These are phyloP conservation scores for Guaruba guarouba DNA, from an alignment of 2,113 vertebrate genomes.

Conservation along the genomic window DNA sequence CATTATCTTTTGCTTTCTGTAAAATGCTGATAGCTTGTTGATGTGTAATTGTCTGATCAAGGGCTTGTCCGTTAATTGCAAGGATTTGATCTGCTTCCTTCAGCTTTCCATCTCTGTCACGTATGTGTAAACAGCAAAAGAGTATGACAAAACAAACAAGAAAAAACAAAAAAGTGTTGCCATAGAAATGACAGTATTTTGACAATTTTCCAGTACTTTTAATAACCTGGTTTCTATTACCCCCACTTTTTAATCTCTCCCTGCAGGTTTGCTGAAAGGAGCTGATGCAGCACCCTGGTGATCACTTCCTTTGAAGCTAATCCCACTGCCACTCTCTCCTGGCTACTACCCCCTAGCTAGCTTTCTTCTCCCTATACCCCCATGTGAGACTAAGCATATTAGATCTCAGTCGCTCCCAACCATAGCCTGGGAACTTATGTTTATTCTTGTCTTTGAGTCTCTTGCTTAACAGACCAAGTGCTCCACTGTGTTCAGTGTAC, in stretches of 20 bases:
- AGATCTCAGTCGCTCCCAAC: background rate
- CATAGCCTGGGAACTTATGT: slow-evolving; percentile 1
- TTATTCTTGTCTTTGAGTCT: slow-evolving; percentile 28
- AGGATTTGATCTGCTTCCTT: slow-evolving; percentile 94
- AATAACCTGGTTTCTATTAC: slow-evolving; percentile 43
- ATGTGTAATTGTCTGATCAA: slow-evolving; percentile 93
- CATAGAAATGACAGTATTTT: slow-evolving; percentile 15
- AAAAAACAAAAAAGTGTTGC: background rate
- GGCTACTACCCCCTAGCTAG: slow-evolving; percentile 24
- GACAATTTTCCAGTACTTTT: slow-evolving; percentile 21
- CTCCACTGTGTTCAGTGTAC: background rate
- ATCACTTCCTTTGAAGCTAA: slow-evolving; percentile 51
- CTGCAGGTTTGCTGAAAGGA: slow-evolving; percentile 39
- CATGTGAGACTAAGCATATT: slow-evolving; percentile 31
- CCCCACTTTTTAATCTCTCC: background rate
- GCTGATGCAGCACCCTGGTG: background rate
- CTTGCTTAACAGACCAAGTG: slow-evolving; percentile 27
- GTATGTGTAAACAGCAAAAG: background rate
- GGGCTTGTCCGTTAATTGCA: slow-evolving; percentile 87
- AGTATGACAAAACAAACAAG: background rate
- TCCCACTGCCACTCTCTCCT: background rate
- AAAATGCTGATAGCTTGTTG: slow-evolving; percentile 91
- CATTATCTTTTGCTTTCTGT: slow-evolving; percentile 87
- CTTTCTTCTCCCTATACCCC: background rate
- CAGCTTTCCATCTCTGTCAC: slow-evolving; percentile 87